Percentiles rank a stretch among this genome's conserved stretches.
Conservation (phyloP, 2,113 vertebrate genomes). For the Dryoscopus gambensis region DNA sequence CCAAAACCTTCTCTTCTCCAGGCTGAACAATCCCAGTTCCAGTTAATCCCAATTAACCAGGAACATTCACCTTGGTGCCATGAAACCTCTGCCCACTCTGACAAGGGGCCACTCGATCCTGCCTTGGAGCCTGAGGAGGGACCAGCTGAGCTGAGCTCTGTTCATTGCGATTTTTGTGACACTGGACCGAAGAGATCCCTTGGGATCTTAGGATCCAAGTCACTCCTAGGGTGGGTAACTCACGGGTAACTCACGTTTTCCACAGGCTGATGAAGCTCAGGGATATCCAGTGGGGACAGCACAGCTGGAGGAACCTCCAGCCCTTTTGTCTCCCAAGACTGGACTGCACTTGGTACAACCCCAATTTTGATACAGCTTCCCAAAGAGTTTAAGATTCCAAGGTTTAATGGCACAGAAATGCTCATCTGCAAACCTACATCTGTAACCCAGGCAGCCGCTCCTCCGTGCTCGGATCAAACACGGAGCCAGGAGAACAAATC, state of each 20-base stretch:
- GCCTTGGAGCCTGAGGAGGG: neutral
- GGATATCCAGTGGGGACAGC: neutral
- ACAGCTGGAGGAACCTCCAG: neutral
- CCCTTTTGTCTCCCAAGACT: neutral
- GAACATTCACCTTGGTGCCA: neutral
- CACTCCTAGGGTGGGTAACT: neutral
- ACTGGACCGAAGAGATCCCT: neutral
- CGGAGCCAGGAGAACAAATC: neutral
- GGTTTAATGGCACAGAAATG: neutral
- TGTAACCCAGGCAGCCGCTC: neutral
- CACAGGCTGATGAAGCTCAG: neutral
- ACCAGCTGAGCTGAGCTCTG: neutral
- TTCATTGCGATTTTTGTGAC: neutral
- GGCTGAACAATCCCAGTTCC: neutral
- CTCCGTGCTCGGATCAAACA: neutral
- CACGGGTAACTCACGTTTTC: neutral
- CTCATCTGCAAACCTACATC: neutral
- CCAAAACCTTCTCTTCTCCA: neutral
- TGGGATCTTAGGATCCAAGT: neutral
- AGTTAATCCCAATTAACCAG: neutral
- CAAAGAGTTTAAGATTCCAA: neutral
- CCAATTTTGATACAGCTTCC: neutral
- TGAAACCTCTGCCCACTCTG: neutral
- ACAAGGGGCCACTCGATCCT: neutral
- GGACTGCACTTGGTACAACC: neutral